Conservation (phyloP, 2,888 invertebrate species). For the Conchocele bisecta region DNA sequence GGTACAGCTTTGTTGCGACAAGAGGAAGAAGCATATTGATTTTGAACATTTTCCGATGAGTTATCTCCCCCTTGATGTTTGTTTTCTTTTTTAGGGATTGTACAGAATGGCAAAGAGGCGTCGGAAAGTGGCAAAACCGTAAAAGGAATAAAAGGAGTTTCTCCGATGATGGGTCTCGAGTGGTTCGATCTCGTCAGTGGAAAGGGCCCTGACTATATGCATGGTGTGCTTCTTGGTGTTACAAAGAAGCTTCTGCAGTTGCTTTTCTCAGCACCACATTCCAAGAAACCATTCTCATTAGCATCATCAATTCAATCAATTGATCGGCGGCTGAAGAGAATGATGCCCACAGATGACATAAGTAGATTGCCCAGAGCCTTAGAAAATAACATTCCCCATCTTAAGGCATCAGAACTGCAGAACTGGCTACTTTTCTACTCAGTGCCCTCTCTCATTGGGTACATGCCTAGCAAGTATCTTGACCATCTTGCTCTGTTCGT, state of each 20-base stretch:
- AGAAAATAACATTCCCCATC: neutral
- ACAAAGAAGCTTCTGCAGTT: conserved; percentile 5
- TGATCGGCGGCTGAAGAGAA: neutral
- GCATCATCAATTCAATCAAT: neutral
- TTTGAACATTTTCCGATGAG: too few relatives aligned
- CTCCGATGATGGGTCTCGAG: conserved; percentile 5
- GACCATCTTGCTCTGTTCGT: neutral
- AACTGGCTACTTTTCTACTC: conserved; percentile 5
- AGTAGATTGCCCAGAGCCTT: conserved; percentile 7
- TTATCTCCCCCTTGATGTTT: too few relatives aligned
- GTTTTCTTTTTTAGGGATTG: too few relatives aligned
- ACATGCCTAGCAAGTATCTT: neutral
- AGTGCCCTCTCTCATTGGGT: neutral
- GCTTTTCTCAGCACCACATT: too few relatives aligned
- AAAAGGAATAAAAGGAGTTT: conserved; percentile 30
- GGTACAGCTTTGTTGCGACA: too few relatives aligned
- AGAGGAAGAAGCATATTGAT: too few relatives aligned
- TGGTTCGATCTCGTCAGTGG: neutral
- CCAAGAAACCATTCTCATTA: neutral
- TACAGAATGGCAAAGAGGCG: too few relatives aligned
- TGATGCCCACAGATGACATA: conserved; percentile 1
- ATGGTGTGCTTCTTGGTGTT: too few relatives aligned
- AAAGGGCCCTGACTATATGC: conserved; percentile 17
- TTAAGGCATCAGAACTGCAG: conserved; percentile 11
- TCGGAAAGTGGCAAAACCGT: neutral